Base-by-base conservation (phyloP, 2,797 vertebrate genomes). In the Esox lucius region DNA sequence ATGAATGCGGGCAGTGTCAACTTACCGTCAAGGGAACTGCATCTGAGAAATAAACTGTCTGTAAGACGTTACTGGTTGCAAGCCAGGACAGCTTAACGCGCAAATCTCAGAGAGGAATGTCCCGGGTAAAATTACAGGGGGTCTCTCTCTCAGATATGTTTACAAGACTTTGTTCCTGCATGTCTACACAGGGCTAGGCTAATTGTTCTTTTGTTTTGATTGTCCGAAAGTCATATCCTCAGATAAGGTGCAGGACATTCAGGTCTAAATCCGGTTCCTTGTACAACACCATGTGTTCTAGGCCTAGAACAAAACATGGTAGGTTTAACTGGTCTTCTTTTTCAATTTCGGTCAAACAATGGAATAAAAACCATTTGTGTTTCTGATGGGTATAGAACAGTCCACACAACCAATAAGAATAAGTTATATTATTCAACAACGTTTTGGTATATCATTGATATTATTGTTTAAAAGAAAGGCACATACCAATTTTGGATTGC, bases 191-290 rank as follows among this genome's bases (percentile, higher is more conserved):
- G 67, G 77, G 78, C 53, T 74, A 76, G 72, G 24, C 72, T 84
- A 77, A 92, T 89, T 87, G 89, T 89, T 91, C 81, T 81, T 90
- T 92, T 92, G 90, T 92, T 91, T 81, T 80, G 77, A 75, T 24
- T 49, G 62, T 71, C 76, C 70, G 56, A 66, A 26, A 72, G 72
- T 71, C 77, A 84, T 76, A 91, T 93, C 92, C 91, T 92, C 80
- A 75, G 83, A 74, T 78, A 68, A 87, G 83, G 78, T 85, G 82
- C 75, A 71, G 80, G 71, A 28, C 83, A 81, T 78, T 81, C 78
- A 76, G 33, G 33, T 17, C 16, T 1, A 33, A 33, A 31, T 33
- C 65, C 8, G 16, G 33, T 67, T 33, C 17, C 33, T 35, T 17
- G 1, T 17, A 17, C 33, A 4, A 61, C 22, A 11, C 24, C 56